Base-by-base conservation (phyloP, 2,888 invertebrate genomes). In the Napeogenes sylphis region DNA sequence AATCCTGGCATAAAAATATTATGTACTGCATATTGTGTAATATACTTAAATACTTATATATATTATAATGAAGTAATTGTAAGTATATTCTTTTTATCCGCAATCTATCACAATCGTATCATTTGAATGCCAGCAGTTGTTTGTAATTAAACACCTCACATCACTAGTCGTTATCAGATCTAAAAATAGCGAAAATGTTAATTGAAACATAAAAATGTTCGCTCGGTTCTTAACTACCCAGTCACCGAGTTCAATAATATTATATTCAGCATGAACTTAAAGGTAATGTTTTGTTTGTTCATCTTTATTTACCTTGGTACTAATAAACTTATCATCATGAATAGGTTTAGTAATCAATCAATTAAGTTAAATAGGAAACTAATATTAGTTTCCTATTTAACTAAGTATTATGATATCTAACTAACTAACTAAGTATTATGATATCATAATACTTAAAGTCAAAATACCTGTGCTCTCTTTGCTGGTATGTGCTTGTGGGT, bases 181-280 rank as follows among this genome's bases (percentile, higher is more conserved):
- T 66, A 47, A 61, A 68, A 63, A 64, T 64, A 66, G 64, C 57
- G 54, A 65, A 63, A 60, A 65, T 59, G 58, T 56, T 65, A 62
- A 65, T 68, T 65, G 60, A 68, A 64, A 65, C 65, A 68, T 63
- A 54, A 62, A 61, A 65, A 33, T 56, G 46, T 51, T 55, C 42
- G 47, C 14, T 30, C n/a, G 45, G 45, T n/a, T 56, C 10, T 21
- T 56, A 47, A 56, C 3, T 30, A 13, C 32, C 33, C 32, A 46
- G 46, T 55, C 5, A 32, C 35, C 21, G 14, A 47, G 6, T 47
- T 47, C 30, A 30, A 8, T 30, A 21, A 51, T 21, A 51, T 30
- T 21, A 51, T 21, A 30, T 8, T 21, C 8, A 10, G 21, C 10
- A 51, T 51, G 21, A 51, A 21, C 21, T 51, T 21, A 30, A 21